Percentiles rank a stretch among this genome's conserved stretches.
Evolutionary conservation across 2,888 invertebrate genomes (phyloP).

Genomic region (Aleiodes testaceus): DNA sequence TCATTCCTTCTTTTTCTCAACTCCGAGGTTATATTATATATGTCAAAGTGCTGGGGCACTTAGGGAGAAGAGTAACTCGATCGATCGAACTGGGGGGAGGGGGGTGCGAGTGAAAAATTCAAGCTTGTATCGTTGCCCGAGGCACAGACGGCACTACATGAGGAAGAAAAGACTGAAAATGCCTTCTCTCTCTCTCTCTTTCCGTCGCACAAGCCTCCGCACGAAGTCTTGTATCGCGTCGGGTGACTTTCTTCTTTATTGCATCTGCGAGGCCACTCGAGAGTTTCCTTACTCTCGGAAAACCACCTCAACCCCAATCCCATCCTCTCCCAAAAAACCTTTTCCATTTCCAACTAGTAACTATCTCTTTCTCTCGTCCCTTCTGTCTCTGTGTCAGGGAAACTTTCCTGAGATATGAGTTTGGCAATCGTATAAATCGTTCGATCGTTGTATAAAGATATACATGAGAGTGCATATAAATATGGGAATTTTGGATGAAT

Average conservation of each 20-base stretch:
- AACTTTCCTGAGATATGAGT: slow-evolving; percentile 51
- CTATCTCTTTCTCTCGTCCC: neutral
- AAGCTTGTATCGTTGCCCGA: slow-evolving; percentile 30
- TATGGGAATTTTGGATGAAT: slow-evolving; percentile 19
- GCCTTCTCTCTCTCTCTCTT: slow-evolving; percentile 5
- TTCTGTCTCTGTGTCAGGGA: slow-evolving; percentile 27
- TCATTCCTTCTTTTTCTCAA: too few species aligned
- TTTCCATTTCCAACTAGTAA: slow-evolving; percentile 33
- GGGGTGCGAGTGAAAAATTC: slow-evolving; percentile 37
- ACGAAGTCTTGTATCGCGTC: slow-evolving; percentile 35
- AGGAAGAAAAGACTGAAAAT: slow-evolving; percentile 26
- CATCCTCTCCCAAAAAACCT: slow-evolving; percentile 24
- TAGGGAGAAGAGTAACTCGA: neutral
- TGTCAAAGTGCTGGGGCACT: neutral
- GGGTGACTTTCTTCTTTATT: slow-evolving; percentile 43
- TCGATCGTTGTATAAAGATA: slow-evolving; percentile 47
- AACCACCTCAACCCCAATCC: slow-evolving; percentile 23
- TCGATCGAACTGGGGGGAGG: neutral
- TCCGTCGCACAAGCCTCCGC: neutral
- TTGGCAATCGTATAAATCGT: slow-evolving; percentile 53
- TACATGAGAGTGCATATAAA: slow-evolving; percentile 33
- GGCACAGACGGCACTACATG: slow-evolving; percentile 19
- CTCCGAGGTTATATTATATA: neutral
- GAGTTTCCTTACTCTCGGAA: slow-evolving; percentile 37
- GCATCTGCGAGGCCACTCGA: slow-evolving; percentile 39